Evolutionary conservation across 2,113 vertebrate species (phyloP), one percentile per base, ranked within the genome.

Genomic region (Aramus guarauna): DNA sequence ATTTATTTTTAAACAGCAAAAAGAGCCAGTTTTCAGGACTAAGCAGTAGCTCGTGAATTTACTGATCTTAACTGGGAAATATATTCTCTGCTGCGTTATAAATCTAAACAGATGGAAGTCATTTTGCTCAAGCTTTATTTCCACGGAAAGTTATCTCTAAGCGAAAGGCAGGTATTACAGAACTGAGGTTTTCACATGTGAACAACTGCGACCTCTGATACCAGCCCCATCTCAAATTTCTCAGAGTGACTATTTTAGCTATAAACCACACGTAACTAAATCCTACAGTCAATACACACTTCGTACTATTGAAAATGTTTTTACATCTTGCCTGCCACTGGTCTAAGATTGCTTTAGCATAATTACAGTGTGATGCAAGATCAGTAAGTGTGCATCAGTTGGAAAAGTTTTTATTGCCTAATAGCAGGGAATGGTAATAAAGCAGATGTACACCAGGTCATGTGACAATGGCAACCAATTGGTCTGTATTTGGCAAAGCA

Each of bases 321-420:
- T 68, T 92, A 39, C 58, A 82, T 91, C 74, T 88, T 92, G 87
- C 78, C 66, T 88, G 91, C 74, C 85, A 88, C 62, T 69, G 94
- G 84, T 92, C 84, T 94, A 96, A 95, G 74, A 94, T 43, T 29
- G 79, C 67, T 97, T 94, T 39, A 96, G 77, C 62, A 39, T 95
- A 94, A 92, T 91, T 94, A 83, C 63, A 79, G 75, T 29, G 67
- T 76, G 71, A 94, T 92, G 66, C 68, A 84, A 92, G 80, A 81
- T 69, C 69, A 85, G 69, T 73, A 85, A 89, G 83, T 3, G 45
- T 34, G 66, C 67, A 96, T 79, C 74, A 47, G 71, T 92, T 85
- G 67, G 86, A 95, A 85, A 97, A 94, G 84, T 95, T 96, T 78
- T 91, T 88, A 94, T 71, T 94, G 87, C 80, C 74, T 95, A 90